These are phyloP conservation scores for Rhimphoctona megacephalus DNA, from an alignment of 2,888 invertebrate genomes.

Conservation along the genomic window DNA sequence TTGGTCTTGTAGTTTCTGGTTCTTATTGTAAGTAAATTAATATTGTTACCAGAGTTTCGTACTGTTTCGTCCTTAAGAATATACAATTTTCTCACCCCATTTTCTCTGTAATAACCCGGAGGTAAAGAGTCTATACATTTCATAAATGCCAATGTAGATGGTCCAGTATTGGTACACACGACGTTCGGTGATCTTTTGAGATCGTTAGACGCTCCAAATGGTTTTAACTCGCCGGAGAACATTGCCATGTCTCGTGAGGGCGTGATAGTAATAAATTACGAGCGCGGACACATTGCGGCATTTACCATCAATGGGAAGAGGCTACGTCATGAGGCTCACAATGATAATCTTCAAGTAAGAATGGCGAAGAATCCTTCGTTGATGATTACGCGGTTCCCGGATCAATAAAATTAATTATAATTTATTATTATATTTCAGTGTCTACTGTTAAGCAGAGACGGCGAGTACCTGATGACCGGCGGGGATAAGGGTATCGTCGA, in stretches of 20 bases:
- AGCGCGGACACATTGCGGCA: conserved; percentile 95
- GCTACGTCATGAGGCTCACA: conserved; percentile 95
- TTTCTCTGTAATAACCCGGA: too few relatives aligned
- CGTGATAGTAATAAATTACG: conserved; percentile 97
- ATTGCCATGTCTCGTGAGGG: conserved; percentile 98
- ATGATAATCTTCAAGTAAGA: conserved; percentile 96
- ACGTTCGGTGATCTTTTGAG: conserved; percentile 98
- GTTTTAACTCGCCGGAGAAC: conserved; percentile 92
- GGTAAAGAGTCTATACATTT: too few relatives aligned
- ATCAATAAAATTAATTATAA: background rate
- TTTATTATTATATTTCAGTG: conserved; percentile 87
- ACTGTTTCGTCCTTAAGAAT: background rate
- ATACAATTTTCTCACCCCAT: too few relatives aligned
- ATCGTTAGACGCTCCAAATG: conserved; percentile 93
- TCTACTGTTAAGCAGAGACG: conserved; percentile 97
- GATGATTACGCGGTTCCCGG: background rate
- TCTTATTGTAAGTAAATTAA: conserved; percentile 88
- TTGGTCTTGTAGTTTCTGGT: conserved; percentile 98
- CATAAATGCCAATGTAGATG: conserved; percentile 87
- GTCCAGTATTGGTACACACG: conserved; percentile 98
- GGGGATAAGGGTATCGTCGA: conserved; percentile 99
- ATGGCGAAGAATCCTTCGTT: background rate
- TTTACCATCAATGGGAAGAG: conserved; percentile 97
- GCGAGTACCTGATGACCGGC: conserved; percentile 99
- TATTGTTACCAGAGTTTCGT: background rate